A percentile compares a stretch with the other conserved stretches of the same genome.
Evolutionary conservation across 2,888 invertebrate genomes (phyloP).

Genomic region (Trichopria drosophilae): DNA sequence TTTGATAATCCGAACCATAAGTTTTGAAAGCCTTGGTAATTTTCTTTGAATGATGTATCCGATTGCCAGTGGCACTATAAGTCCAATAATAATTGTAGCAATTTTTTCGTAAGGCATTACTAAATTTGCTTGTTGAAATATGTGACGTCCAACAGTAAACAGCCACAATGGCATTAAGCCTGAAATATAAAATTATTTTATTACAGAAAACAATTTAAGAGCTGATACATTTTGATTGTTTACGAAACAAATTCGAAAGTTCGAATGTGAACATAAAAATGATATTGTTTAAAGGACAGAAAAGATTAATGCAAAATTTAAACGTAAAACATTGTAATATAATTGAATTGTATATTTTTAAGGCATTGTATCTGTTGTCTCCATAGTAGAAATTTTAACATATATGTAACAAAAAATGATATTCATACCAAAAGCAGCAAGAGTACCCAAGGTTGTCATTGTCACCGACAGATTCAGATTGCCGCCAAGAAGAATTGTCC

Average conservation of each 20-base stretch:
- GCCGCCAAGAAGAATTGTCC: conserved; percentile 88
- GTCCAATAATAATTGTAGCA: conserved; percentile 71
- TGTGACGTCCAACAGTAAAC: conserved; percentile 78
- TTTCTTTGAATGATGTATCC: conserved; percentile 70
- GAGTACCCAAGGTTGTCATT: conserved; percentile 90
- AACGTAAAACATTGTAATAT: not conserved
- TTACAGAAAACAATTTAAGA: too few relatives aligned
- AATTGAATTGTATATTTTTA: not conserved
- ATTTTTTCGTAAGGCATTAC: conserved; percentile 80
- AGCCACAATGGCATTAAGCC: conserved; percentile 90
- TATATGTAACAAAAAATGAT: too few relatives aligned
- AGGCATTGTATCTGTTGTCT: too few relatives aligned
- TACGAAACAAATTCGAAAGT: too few relatives aligned
- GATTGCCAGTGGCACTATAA: conserved; percentile 76
- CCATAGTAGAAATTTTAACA: too few relatives aligned
- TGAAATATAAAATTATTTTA: too few relatives aligned
- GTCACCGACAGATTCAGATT: conserved; percentile 92
- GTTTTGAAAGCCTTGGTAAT: conserved; percentile 68
- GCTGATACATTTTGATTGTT: too few relatives aligned
- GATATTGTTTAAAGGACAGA: too few relatives aligned
- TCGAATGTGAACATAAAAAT: too few relatives aligned
- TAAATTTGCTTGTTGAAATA: conserved; percentile 73
- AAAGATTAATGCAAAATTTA: not conserved
- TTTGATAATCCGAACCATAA: conserved; percentile 80
- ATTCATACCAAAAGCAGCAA: conserved; percentile 84